Percentiles rank a stretch among this genome's conserved stretches.
Conservation (phyloP, 2,888 invertebrate species). For the Plusia festucae region DNA sequence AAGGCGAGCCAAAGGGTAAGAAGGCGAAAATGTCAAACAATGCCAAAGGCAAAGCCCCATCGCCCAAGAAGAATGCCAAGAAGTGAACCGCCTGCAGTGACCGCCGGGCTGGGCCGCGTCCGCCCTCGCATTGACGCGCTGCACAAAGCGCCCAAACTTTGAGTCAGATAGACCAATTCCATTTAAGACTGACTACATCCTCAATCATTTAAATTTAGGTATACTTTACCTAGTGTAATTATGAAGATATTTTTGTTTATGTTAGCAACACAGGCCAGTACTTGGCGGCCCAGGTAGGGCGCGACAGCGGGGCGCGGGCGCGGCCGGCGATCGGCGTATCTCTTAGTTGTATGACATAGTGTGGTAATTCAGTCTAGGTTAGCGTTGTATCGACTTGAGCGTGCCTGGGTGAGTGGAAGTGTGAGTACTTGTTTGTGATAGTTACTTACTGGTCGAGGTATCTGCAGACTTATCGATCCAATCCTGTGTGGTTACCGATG, state of each 20-base stretch:
- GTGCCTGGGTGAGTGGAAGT: conserved; percentile 69
- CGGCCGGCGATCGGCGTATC: conserved; percentile 53
- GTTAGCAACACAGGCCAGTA: conserved; percentile 47
- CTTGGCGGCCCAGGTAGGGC: conserved; percentile 23
- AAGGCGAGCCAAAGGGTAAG: conserved; percentile 94
- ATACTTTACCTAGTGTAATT: conserved; percentile 48
- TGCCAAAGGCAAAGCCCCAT: conserved; percentile 91
- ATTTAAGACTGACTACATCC: conserved; percentile 59
- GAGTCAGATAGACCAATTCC: conserved; percentile 57
- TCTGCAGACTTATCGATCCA: conserved; percentile 65
- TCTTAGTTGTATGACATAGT: conserved; percentile 77
- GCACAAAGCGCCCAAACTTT: conserved; percentile 26
- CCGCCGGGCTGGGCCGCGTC: conserved; percentile 47
- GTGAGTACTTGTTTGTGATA: conserved; percentile 71
- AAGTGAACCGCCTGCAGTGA: conserved; percentile 77
- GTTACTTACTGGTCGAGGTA: conserved; percentile 71
- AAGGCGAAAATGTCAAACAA: conserved; percentile 93
- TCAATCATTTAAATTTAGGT: conserved; percentile 51
- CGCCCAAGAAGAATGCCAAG: conserved; percentile 92
- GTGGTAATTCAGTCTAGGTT: conserved; percentile 83
- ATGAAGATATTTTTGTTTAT: conserved; percentile 45
- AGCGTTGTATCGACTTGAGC: conserved; percentile 79
- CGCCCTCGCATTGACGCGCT: conserved; percentile 44
- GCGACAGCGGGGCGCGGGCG: conserved; percentile 41
- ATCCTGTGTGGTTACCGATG: conserved; percentile 66